These are phyloP conservation scores for Callyntrura guangdongensis DNA, from an alignment of 2,888 invertebrate genomes.

Conservation along the genomic window DNA sequence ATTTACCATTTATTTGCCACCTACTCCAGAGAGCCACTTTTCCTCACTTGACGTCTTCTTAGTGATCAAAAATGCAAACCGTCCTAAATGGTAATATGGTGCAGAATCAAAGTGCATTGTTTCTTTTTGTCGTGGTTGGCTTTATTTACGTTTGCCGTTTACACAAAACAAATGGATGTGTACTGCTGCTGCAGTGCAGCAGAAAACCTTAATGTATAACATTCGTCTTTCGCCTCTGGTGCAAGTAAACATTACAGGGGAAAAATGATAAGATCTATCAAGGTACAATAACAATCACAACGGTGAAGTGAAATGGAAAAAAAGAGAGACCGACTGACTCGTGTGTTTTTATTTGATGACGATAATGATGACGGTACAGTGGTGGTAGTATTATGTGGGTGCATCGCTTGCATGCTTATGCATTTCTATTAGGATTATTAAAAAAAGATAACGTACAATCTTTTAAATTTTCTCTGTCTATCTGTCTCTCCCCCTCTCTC, in stretches of 20 bases:
- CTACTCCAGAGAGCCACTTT: slow-evolving; percentile 65
- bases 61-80: slow-evolving; percentile 53
- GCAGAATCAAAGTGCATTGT: slow-evolving; percentile 41
- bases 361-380: not conserved
- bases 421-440: slow-evolving; percentile 45
- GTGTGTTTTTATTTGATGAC: not conserved
- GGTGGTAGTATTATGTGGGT: slow-evolving; percentile 18
- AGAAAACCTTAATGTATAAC: not conserved
- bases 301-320: not conserved
- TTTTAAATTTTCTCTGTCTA: not conserved
- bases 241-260: not conserved
- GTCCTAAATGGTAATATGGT: not conserved
- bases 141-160: not conserved
- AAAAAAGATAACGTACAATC: not conserved
- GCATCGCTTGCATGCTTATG: not conserved
- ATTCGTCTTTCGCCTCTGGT: not conserved
- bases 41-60: slow-evolving; percentile 2
- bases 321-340: slow-evolving; percentile 33
- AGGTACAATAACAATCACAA: slow-evolving; percentile 15
- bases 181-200: not conserved
- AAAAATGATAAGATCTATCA: slow-evolving; percentile 31
- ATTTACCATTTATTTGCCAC: slow-evolving; percentile 63
- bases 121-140: not conserved
- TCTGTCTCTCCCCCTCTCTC: not conserved
- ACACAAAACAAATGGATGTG: not conserved